Conservation (phyloP, 64 coral and sea anemone species). For the Dendronephthya gigantea region DNA sequence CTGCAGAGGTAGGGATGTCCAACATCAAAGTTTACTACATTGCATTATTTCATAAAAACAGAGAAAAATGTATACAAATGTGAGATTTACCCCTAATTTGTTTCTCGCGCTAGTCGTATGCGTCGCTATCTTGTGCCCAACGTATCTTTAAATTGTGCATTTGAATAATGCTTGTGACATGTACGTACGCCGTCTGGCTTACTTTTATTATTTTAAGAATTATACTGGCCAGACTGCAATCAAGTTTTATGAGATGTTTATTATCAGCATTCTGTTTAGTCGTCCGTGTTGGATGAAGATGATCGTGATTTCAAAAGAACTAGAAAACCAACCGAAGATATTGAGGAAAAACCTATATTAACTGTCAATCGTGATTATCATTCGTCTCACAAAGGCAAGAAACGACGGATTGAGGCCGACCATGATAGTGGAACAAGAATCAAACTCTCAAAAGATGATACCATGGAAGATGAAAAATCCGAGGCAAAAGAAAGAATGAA, state of each 20-base stretch:
- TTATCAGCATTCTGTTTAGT: slow-evolving; percentile 16
- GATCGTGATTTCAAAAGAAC: slow-evolving; percentile 88
- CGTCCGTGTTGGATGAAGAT: slow-evolving; percentile 78
- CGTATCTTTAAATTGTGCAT: no score
- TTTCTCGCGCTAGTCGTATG: no score
- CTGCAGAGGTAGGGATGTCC: slow-evolving; percentile 7
- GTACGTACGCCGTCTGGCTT: no score
- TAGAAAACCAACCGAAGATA: slow-evolving; percentile 63
- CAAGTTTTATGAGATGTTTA: not conserved
- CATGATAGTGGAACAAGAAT: not conserved
- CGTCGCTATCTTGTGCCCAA: no score
- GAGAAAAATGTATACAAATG: no score
- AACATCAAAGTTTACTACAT: no score
- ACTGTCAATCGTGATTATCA: slow-evolving; percentile 40
- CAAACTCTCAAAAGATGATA: not conserved
- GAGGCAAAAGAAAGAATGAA: not conserved
- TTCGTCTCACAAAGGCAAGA: not conserved
- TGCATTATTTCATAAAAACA: no score
- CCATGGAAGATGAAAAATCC: not conserved
- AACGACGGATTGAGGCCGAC: not conserved
- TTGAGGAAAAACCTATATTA: slow-evolving; percentile 33
- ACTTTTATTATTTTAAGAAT: no score
- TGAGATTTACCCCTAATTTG: no score
- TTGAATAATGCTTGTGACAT: no score
- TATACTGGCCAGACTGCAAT: not conserved